Conservation (phyloP, 2,888 invertebrate genomes). For the Auanema sp. region DNA sequence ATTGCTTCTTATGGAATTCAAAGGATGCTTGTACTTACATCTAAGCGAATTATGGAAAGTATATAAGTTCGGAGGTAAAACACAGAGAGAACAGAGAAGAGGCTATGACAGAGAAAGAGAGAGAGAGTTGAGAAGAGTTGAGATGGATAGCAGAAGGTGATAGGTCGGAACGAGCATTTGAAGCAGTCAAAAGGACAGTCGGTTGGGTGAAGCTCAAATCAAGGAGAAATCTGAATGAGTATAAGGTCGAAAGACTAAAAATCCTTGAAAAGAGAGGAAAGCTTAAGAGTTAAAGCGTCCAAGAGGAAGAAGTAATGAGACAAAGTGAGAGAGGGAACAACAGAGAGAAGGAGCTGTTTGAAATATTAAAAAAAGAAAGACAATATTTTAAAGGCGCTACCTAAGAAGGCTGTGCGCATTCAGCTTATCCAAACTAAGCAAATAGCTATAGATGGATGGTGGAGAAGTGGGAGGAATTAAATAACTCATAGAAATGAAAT, state of each 20-base stretch:
- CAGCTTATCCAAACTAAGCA: constrained; percentile 6
- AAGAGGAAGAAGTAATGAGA: not conserved
- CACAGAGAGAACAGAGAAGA: constrained; percentile 5
- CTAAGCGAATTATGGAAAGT: constrained; percentile 4
- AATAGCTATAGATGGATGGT: constrained; percentile 1
- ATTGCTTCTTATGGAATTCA: too few relatives aligned
- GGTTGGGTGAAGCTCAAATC: too few relatives aligned
- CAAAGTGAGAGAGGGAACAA: constrained; percentile 7
- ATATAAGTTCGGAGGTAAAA: not conserved
- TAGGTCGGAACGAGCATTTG: too few relatives aligned
- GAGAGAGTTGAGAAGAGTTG: constrained; percentile 4
- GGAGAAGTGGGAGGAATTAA: not conserved
- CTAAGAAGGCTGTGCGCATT: not conserved
- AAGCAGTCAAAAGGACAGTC: too few relatives aligned
- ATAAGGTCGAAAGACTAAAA: too few relatives aligned
- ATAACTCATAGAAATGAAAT: too few relatives aligned
- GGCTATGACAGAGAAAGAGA: constrained; percentile 11
- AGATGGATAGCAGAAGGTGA: not conserved
- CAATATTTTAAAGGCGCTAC: constrained; percentile 1
- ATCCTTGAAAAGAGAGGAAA: too few relatives aligned
- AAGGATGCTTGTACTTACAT: not conserved
- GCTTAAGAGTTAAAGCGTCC: not conserved
- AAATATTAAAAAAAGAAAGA: not conserved
- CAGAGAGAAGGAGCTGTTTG: constrained; percentile 8
- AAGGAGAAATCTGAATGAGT: too few relatives aligned